Evolutionary conservation across 2,113 vertebrate genomes (phyloP).

Genomic region (Salvelinus fontinalis): DNA sequence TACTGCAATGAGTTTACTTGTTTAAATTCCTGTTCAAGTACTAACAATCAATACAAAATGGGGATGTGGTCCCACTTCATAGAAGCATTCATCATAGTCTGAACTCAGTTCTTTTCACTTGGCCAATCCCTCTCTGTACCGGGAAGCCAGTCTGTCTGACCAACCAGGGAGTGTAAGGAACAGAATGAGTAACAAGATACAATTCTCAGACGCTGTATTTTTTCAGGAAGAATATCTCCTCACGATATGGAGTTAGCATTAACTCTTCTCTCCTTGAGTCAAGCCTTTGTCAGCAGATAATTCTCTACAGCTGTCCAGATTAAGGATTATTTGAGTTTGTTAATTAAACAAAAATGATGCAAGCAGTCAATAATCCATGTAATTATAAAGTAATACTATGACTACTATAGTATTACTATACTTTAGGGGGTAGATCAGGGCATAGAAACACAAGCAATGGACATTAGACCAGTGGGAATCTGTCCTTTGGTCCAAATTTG

Average conservation of each 20-base stretch:
- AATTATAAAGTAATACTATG: conserved; percentile 24
- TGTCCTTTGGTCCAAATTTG: no score
- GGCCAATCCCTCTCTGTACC: background rate
- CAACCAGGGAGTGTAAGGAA: background rate
- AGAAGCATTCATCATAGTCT: no score
- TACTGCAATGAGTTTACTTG: background rate
- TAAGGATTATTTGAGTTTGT: conserved; percentile 49
- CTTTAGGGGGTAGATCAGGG: no score
- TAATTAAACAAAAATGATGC: conserved; percentile 21
- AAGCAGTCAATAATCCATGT: conserved; percentile 33
- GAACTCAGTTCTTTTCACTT: no score
- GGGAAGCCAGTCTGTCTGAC: background rate
- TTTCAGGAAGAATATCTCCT: background rate
- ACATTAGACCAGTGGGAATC: no score
- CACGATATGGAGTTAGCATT: background rate
- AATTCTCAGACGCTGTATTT: background rate
- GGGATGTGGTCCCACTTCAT: no score
- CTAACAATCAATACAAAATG: no score
- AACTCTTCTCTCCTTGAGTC: background rate
- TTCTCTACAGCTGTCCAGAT: conserved; percentile 6
- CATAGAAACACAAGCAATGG: no score
- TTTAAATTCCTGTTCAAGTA: no score
- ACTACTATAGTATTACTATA: no score
- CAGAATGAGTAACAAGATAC: background rate
- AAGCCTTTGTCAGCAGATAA: conserved; percentile 39